Base-by-base conservation (phyloP, 2,888 invertebrate genomes). In the Drosophila bunnanda region DNA sequence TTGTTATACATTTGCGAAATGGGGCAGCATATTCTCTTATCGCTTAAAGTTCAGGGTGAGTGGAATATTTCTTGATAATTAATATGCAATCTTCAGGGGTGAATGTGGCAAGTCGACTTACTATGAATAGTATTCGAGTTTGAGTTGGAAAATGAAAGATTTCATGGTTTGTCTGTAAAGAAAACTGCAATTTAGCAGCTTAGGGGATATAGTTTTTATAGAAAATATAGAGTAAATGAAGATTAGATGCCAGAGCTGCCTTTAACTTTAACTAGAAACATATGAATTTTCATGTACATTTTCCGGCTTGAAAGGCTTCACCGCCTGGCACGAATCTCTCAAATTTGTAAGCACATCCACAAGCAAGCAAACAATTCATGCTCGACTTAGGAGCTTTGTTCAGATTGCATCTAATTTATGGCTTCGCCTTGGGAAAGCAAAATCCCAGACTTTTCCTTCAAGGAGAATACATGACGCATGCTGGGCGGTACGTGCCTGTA, bases 381-480 rank as follows among this genome's bases (percentile, higher is more conserved):
- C 64, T 64, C 46, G 61, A 32, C 38, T 48, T 34, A 15, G 38
- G 25, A 39, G 46, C 46, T 48, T 57, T 39, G 61, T 46, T 60
- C 44, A 25, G 32, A 61, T 48, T 60, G 57, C 60, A 60, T 43
- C 25, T 34, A 34, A 25, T 43, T 60, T 28, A 56, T 50, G 62
- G 30, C 32, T 48, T 46, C 17, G 46, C 30, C 10, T 20, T 13
- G 60, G 46, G 46, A 1, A 30, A n/a, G 20, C 28, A 22, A n/a
- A 67, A 55, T 67, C 54, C 39, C 30, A 34, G 54, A 39, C 8
- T 38, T 15, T 12, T 20, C 13, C 25, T 25, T 4, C 30, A 25
- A 15, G 20, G n/a, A 55, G n/a, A 28, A 55, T 67, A 28, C 46
- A n/a, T 46, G 68, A 67, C 67, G 46, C 68, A 55, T 67, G 25